A percentile compares a stretch with the other conserved stretches of the same genome.
Evolutionary conservation across 2,888 invertebrate species (phyloP).

Genomic region (Sycophila texana): DNA sequence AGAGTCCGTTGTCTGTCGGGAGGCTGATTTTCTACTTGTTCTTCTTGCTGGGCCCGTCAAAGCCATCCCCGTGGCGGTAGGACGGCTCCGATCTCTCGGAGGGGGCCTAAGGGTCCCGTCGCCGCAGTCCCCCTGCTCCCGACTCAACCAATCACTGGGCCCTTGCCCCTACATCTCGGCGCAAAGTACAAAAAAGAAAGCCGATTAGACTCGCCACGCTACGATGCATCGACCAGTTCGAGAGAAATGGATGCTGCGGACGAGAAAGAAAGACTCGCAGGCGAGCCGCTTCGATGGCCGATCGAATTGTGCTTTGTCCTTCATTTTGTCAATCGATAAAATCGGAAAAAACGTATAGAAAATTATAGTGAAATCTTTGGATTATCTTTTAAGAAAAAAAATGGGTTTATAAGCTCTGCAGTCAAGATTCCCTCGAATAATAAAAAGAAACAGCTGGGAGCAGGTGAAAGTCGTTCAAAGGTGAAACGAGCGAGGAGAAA

Average conservation of each 20-base stretch:
- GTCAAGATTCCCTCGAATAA: neutral
- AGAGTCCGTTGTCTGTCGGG: constrained; percentile 75
- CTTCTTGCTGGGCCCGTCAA: constrained; percentile 73
- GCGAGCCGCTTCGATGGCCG: constrained; percentile 70
- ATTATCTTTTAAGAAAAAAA: too few species aligned
- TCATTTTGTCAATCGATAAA: neutral
- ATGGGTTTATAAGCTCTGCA: neutral
- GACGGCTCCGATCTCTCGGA: constrained; percentile 69
- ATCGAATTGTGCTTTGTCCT: constrained; percentile 59
- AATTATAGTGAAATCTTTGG: too few species aligned
- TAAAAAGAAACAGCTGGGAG: neutral
- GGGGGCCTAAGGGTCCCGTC: constrained; percentile 71
- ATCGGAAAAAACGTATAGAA: too few species aligned
- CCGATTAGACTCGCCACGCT: constrained; percentile 66
- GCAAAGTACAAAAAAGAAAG: constrained; percentile 62
- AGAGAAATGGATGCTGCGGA: constrained; percentile 52
- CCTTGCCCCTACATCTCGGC: constrained; percentile 62
- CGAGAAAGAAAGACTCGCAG: constrained; percentile 47
- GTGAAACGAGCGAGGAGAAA: constrained; percentile 7
- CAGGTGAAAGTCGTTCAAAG: constrained; percentile 28
- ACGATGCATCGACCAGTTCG: constrained; percentile 66
- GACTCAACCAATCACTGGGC: constrained; percentile 72
- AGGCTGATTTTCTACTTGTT: constrained; percentile 74
- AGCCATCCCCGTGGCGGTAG: constrained; percentile 73
- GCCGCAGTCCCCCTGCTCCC: constrained; percentile 61